Evolutionary conservation across 2,888 invertebrate genomes (phyloP), one percentile per base, ranked within the genome.

Genomic region (Caenorhabditis virilis): DNA sequence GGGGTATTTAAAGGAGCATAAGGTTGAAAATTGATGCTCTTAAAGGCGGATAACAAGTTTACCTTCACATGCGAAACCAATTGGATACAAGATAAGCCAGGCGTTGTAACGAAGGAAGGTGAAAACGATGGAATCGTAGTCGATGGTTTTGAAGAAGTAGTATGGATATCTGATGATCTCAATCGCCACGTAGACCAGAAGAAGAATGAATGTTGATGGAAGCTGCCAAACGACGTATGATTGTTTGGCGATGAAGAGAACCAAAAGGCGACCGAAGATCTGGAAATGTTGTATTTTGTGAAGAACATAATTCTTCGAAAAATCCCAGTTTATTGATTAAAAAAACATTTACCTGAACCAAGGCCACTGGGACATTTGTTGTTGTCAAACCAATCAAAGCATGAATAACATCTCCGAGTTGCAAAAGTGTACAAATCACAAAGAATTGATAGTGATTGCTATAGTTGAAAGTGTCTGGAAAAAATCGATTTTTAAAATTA

Each of bases 91-190:
- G 0, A 92, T 89, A 70, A 95, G 91, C 95, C 95, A 97, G 53
- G 93, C 87, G 0, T 92, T 90, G 84, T 95, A 95, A 15, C 95
- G 88, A 2, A 95, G 85, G 94, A 94, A 95, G 0, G 92, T 93
- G 11, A 95, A 84, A 2, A 91, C 78, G 39, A 88, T 87, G 30
- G 87, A 82, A 22, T 16, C 11, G 1, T 20, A 5, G 26, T 47
- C 51, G 1, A 48, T 45, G 0, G 18, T 11, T 42, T 50, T 45
- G 11, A 53, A n/a, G 11, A 93, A 89, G 85, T 95, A 95, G 85
- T 90, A 95, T 0, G 94, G 93, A 86, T 95, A 95, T 78, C 71
- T 49, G 25, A 65, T 56, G 20, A 68, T 43, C 41, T 71, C 71
- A 46, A 63, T 65, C 46, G 63, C 30, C 49, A 61, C 16, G 30